Base-by-base conservation (phyloP, 2,113 vertebrate genomes). In the Dryoscopus gambensis region DNA sequence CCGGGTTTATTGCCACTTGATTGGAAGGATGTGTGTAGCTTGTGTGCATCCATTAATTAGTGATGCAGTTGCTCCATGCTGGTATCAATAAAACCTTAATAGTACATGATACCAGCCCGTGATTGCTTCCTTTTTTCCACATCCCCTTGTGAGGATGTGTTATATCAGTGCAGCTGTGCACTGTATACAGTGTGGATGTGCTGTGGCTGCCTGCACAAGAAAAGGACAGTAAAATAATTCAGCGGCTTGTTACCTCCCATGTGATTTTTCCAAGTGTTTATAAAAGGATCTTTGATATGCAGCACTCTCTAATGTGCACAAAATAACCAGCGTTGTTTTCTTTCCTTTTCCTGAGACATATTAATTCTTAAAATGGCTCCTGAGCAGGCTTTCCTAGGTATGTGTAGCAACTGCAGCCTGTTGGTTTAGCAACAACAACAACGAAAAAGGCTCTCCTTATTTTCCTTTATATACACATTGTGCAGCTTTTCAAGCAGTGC, bases 361-460 rank as follows among this genome's bases (percentile, higher is more conserved):
- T 7, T 95, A 70, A 68, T 94, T 90, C 87, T 83, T 97, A 96
- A 97, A 95, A 97, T 91, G 96, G 95, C 95, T 95, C 69, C 93
- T 93, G 90, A 92, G 50, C 82, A 87, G 80, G 53, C 93, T 89
- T 76, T 96, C 74, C 76, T 67, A 63, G 90, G 63, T 86, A 35
- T 1, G 0, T 52, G 92, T 82, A 81, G 89, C 31, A 8, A 62
- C 86, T 91, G 69, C 82, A 93, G 82, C 49, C 47, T 53, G 65
- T 63, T 65, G 78, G 76, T 63, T 84, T 96, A 88, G 63, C 67
- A 83, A 8, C 59, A 92, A 25, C 80, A 83, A 23, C 56, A 67
- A 37, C 25, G 6, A 27, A 52, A 93, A 89, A 69, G 37, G 49
- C 76, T 95, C 64, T 89, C 79, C 74, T 80, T 94, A 84, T 10